Evolutionary conservation across 1,140 invertebrate genomes (phyloP).

Genomic region (Heterodera carotae): DNA sequence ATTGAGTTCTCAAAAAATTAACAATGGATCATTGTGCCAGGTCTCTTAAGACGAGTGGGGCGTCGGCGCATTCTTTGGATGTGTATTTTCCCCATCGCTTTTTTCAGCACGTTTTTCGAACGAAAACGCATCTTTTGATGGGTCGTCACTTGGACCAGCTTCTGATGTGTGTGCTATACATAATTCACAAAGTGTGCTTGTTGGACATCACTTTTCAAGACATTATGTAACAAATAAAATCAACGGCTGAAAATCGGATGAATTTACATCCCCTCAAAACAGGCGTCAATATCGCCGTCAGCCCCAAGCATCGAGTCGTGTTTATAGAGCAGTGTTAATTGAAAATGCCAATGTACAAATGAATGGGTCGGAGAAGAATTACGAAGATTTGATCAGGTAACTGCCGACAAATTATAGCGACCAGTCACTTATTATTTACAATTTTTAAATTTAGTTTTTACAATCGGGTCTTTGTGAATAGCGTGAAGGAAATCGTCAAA

Average conservation of each 20-base stretch:
- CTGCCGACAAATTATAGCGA: background rate
- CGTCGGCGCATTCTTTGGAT: too few species aligned
- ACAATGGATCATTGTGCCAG: too few species aligned
- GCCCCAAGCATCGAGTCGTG: conserved; percentile 50
- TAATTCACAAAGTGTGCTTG: conserved; percentile 79
- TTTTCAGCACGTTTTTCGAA: conserved; percentile 80
- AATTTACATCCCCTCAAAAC: background rate
- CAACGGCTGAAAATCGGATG: background rate
- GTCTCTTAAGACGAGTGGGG: too few species aligned
- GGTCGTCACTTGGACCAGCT: conserved; percentile 95
- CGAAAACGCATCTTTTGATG: conserved; percentile 80
- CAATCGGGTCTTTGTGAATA: conserved; percentile 54
- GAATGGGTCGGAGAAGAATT: conserved; percentile 54
- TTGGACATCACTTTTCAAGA: conserved; percentile 55
- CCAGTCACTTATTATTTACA: background rate
- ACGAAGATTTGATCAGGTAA: conserved; percentile 52
- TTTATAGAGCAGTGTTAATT: conserved; percentile 56
- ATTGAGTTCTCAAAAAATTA: too few species aligned
- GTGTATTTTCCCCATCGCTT: too few species aligned
- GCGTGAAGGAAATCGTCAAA: conserved; percentile 58
- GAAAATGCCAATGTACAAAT: conserved; percentile 38
- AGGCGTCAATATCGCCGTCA: conserved; percentile 51
- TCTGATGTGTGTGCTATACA: conserved; percentile 96
- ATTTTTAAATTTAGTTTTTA: conserved; percentile 43
- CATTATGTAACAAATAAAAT: conserved; percentile 46